These are phyloP conservation scores for Aphaenogaster floridana DNA, from an alignment of 1,140 invertebrate species.

Conservation along the genomic window DNA sequence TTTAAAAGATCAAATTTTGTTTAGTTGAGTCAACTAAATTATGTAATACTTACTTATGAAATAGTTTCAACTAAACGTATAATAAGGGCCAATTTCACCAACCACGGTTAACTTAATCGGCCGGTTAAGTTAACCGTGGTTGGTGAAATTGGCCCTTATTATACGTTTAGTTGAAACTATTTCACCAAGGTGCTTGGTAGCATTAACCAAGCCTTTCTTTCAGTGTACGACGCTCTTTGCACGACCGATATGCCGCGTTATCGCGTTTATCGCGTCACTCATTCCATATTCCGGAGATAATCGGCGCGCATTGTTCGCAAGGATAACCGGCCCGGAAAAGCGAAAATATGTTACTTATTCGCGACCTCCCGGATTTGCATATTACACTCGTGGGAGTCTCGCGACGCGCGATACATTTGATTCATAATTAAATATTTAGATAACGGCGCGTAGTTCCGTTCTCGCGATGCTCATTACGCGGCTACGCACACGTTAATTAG, in stretches of 20 bases:
- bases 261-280: constrained; percentile 20
- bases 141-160: too few relatives aligned
- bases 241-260: background rate
- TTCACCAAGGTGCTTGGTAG: too few relatives aligned
- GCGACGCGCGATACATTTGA: background rate
- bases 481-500: constrained; percentile 20
- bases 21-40: too few relatives aligned
- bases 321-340: background rate
- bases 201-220: too few relatives aligned
- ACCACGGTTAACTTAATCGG: too few relatives aligned
- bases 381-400: background rate
- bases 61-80: too few relatives aligned
- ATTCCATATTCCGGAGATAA: constrained; percentile 18
- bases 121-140: too few relatives aligned
- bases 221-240: background rate
- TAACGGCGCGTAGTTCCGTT: constrained; percentile 16
- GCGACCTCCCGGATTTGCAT: background rate
- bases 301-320: background rate
- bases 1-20: too few relatives aligned
- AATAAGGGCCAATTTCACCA: too few relatives aligned
- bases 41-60: too few relatives aligned
- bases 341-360: constrained; percentile 12
- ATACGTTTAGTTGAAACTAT: too few relatives aligned
- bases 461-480: background rate
- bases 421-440: constrained; percentile 32